Evolutionary conservation across 2,888 invertebrate species (phyloP).

Genomic region (Acleris holmiana): DNA sequence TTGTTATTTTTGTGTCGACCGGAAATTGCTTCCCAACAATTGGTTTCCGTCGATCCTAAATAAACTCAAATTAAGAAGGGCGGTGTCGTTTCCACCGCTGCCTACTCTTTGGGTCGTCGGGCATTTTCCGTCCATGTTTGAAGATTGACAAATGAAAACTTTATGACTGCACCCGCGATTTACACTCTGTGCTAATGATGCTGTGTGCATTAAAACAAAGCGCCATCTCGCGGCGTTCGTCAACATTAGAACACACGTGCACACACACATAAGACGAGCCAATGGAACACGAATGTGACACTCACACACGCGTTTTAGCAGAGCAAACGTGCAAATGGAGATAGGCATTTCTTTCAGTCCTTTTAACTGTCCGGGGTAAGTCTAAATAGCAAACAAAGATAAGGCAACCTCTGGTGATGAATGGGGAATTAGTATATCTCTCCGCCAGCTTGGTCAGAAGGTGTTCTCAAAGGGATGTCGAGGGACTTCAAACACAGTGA

Average conservation of each 20-base stretch:
- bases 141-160: conserved; percentile 73
- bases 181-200: conserved; percentile 62
- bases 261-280: conserved; percentile 39
- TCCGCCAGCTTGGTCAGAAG: conserved; percentile 40
- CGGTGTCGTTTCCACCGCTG: conserved; percentile 5
- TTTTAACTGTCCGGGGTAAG: conserved; percentile 73
- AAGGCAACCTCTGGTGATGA: conserved; percentile 64
- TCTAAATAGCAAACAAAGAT: conserved; percentile 82
- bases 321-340: conserved; percentile 78
- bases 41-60: conserved; percentile 21
- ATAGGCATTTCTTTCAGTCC: conserved; percentile 81
- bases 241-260: conserved; percentile 41
- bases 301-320: conserved; percentile 51
- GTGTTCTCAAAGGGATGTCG: conserved; percentile 41
- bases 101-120: conserved; percentile 43
- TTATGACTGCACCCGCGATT: conserved; percentile 63
- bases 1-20: conserved; percentile 29
- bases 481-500: conserved; percentile 4
- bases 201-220: conserved; percentile 46
- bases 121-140: conserved; percentile 48
- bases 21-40: conserved; percentile 23
- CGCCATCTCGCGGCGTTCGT: conserved; percentile 46
- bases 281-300: conserved; percentile 31
- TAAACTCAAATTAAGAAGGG: conserved; percentile 19
- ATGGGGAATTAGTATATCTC: conserved; percentile 65